Evolutionary conservation across 2,113 vertebrate genomes (phyloP), one percentile per base, ranked within the genome.

Genomic region (Isurus oxyrinchus): DNA sequence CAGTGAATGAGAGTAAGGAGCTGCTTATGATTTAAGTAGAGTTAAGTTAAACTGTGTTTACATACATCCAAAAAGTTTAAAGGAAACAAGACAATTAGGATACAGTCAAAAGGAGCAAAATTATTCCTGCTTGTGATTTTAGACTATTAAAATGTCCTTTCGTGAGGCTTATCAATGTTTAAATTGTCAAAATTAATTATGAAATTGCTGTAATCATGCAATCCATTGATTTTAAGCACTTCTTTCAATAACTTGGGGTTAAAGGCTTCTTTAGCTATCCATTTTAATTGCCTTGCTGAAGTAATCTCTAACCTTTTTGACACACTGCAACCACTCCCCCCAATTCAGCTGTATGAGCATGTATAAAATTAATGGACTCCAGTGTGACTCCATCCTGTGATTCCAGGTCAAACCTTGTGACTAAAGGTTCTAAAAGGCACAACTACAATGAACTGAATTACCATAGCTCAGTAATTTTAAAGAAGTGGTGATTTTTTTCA

Each of bases 1-100:
- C 98, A 0, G 81, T 97, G 96, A 97, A 81, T 96, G 97, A 98
- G 67, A 98, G 99, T 99, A 97, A 98, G 98, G 97, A 31, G 81
- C 96, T 31, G 1, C 16, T 79, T 96, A 2, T 35, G 63, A 72
- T 44, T 27, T 94, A 13, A 14, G 59, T 84, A 40, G 27, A 1
- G 63, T 25, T 23, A 87, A 53, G 2, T 81, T 40, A 44, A 84
- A 44, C 40, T 84, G 81, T 0, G 44, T 72, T 23, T 44, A 44
- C 13, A 5, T 93, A n/a, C n/a, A 16, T n/a, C 0, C 7, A 61
- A 16, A 59, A 35, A 35, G 55, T 91, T 57, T 11, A 11, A 59
- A 63, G 19, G 16, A 14, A 40, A 19, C 44, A 63, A 90, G 25
- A 63, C 35, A 63, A 40, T 84, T 84, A 44, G 90, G 63, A 94